Evolutionary conservation across 1,140 invertebrate species (phyloP), one percentile per base, ranked within the genome.

Genomic region (Pseudomyrmex dendroicus): DNA sequence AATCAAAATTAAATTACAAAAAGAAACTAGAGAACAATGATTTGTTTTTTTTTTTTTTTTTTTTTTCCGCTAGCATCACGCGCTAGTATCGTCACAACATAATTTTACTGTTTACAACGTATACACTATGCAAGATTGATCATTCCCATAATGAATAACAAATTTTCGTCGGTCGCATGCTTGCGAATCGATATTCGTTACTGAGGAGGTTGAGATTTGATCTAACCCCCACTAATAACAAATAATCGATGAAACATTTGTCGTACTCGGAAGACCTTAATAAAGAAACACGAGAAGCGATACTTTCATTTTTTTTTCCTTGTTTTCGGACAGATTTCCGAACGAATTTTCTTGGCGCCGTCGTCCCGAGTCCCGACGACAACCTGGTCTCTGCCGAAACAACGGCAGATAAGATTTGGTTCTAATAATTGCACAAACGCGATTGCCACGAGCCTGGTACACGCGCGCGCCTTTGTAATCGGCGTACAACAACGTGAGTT

Each of bases 291-390:
- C 44, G 57, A 80, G 56, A 76, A 35, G 54, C 44, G 44, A 80
- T 80, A 80, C 76, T 80, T 80, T 72, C 64, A 80, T 80, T 59
- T 80, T 80, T 20, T 52, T 52, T 52, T 13, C 4, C 13, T 12
- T 13, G 0, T 52, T 52, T 52, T 12, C 10, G 54, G 4, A 8
- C n/a, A 35, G 46, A 76, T 59, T 46, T 22, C 12, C 25, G n/a
- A 73, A 52, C 15, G 13, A 70, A n/a, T 22, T 63, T 35, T 35
- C 3, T 15, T 22, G 44, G 5, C 15, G 12, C 25, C 17, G 0
- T 22, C 12, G 13, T 50, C 22, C 1, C 8, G 20, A 59, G n/a
- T 67, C 2, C 35, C 22, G 15, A 67, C 9, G 46, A 25, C 25
- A 35, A 56, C 35, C 22, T 17, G 15, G 35, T 35, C 1, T 77